A percentile compares a stretch with the other conserved stretches of the same genome.
Evolutionary conservation across 1,140 invertebrate genomes (phyloP).

Genomic region (Leptopilina clavipes): DNA sequence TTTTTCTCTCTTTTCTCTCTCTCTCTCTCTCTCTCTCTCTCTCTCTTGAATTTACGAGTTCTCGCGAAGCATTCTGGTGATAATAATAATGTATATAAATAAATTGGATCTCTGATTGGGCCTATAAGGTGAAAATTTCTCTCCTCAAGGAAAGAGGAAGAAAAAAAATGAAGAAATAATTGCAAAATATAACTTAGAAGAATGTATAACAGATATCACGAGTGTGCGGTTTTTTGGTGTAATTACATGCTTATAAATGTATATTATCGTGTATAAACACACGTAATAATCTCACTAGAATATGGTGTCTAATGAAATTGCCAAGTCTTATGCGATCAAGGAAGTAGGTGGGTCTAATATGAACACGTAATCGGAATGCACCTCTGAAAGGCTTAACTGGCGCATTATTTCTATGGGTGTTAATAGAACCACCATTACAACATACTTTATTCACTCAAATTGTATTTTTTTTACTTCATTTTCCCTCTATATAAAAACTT

Average conservation of each 20-base stretch:
- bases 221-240: neutral
- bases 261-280: neutral
- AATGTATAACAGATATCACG: neutral
- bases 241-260: conserved; percentile 21
- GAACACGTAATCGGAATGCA: conserved; percentile 26
- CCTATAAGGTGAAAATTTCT: neutral
- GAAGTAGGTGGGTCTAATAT: conserved; percentile 12
- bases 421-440: conserved; percentile 5
- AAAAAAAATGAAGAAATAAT: neutral
- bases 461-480: neutral
- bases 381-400: neutral
- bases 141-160: neutral
- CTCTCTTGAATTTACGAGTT: too few relatives aligned
- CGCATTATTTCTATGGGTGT: conserved; percentile 17
- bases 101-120: neutral
- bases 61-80: too few relatives aligned
- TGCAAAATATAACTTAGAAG: neutral
- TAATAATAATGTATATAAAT: too few relatives aligned
- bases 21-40: too few relatives aligned
- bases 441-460: conserved; percentile 1
- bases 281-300: conserved; percentile 5
- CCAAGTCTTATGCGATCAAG: conserved; percentile 18
- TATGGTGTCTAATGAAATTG: conserved; percentile 27
- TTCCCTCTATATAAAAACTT: conserved; percentile 46
- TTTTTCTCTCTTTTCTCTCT: too few relatives aligned